phyloP scores from a whole-genome alignment of 2,888 invertebrate genomes.

The Eremobia ochroleuca region DNA sequence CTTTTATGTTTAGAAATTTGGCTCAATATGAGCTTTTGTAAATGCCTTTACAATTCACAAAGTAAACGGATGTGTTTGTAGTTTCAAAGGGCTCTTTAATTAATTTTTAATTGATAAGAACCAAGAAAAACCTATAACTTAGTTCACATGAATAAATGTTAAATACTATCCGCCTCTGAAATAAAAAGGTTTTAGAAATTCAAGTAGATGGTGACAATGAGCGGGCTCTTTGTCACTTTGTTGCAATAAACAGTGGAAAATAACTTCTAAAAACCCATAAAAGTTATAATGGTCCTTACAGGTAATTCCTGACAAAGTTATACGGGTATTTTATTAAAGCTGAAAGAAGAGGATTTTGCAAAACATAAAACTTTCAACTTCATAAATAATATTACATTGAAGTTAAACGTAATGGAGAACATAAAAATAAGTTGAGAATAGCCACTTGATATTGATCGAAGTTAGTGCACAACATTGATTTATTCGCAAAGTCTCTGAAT shows the following conservation, averaged over 20 bases:
- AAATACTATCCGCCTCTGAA: background rate
- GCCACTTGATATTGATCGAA: constrained; percentile 57
- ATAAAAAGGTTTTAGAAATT: constrained; percentile 4
- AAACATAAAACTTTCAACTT: constrained; percentile 50
- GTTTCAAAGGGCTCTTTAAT: background rate
- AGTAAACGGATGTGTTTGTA: background rate
- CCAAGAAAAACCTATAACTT: background rate
- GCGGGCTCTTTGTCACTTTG: constrained; percentile 18
- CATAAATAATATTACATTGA: constrained; percentile 58
- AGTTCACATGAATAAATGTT: background rate
- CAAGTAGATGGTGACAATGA: too few species aligned
- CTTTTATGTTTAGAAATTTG: background rate
- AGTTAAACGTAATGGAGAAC: constrained; percentile 46
- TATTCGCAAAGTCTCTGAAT: constrained; percentile 62
- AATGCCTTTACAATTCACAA: background rate
- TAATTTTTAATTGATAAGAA: background rate
- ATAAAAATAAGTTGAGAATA: constrained; percentile 59
- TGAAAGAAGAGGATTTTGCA: constrained; percentile 41
- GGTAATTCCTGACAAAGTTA: constrained; percentile 44
- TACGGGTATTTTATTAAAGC: constrained; percentile 49
- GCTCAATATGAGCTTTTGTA: background rate
- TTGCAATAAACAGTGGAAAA: constrained; percentile 30
- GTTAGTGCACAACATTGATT: constrained; percentile 57
- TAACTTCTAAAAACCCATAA: constrained; percentile 40
- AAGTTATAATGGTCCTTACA: constrained; percentile 50